Base-by-base conservation (phyloP, 2,888 invertebrate species). In the Drymonia ruficornis region DNA sequence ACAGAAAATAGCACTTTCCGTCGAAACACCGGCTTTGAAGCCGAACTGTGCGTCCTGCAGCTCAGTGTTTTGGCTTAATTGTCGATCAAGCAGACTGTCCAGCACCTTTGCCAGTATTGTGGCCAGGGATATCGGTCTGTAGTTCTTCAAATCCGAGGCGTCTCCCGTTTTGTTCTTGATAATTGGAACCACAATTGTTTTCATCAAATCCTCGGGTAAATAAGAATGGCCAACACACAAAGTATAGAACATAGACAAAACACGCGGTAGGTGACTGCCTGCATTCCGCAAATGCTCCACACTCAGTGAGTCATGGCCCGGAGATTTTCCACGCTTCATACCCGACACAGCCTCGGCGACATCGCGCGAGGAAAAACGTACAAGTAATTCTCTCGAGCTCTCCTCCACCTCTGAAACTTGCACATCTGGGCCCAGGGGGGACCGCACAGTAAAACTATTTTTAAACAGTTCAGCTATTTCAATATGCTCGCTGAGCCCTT, bases 381-480 rank as follows among this genome's bases (percentile, higher is more conserved):
- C 13, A 4, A 2, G 4, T 9, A 36, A 13, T 11, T 36, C 36
- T 11, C 13, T 4, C 3, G 6, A 2, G 9, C 4, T 4, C 2
- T 4, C 6, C 11, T 2, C 36, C 12, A 2, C 11, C 11, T 11
- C 36, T 3, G 12, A 13, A 3, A 36, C n/a, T 15, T 12, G n/a
- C 38, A 2, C n/a, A 6, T 12, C 9, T n/a, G 38, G 38, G 2
- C 15, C 38, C 38, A 38, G 15, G 4, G 38, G 38, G 1, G 38
- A 38, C n/a, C n/a, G 4, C 9, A 38, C 18, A 42, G 36, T 48
- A 51, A 55, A 55, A 48, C 49, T 36, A 8, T 45, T 31, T 16
- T 29, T 19, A 45, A 51, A 53, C n/a, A 54, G 3, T n/a, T 52
- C 52, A 7, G 57, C 57, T 31, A 57, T 57, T 16, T 49, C 28